Conservation (phyloP, 1,140 invertebrate genomes). For the Dendroctonus valens region DNA sequence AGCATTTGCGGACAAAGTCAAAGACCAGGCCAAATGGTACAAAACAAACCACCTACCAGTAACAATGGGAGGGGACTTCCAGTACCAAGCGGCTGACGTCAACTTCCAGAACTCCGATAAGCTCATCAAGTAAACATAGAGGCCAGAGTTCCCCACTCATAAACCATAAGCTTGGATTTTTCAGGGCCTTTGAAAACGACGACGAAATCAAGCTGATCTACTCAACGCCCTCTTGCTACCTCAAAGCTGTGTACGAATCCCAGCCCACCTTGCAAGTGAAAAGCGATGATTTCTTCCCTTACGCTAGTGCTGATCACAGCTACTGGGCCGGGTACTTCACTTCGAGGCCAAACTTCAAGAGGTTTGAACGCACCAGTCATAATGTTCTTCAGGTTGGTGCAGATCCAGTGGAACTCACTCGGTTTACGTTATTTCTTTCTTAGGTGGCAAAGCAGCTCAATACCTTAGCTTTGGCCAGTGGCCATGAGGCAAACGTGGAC, state of each 20-base stretch:
- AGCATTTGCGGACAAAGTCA: slow-evolving; percentile 14
- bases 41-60: slow-evolving; percentile 43
- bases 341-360: slow-evolving; percentile 68
- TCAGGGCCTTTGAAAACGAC: slow-evolving; percentile 58
- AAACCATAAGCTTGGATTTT: slow-evolving; percentile 36
- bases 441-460: slow-evolving; percentile 35
- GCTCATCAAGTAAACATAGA: slow-evolving; percentile 62
- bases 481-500: slow-evolving; percentile 39
- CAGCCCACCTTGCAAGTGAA: slow-evolving; percentile 56
- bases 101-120: slow-evolving; percentile 72
- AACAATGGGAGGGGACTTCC: slow-evolving; percentile 48
- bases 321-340: slow-evolving; percentile 87
- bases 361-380: slow-evolving; percentile 61
- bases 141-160: slow-evolving; percentile 1
- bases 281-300: slow-evolving; percentile 74
- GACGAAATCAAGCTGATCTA: slow-evolving; percentile 70
- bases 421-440: slow-evolving; percentile 5
- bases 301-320: slow-evolving; percentile 65
- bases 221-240: slow-evolving; percentile 75
- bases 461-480: slow-evolving; percentile 10
- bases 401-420: background rate
- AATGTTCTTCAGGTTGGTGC: slow-evolving; percentile 62
- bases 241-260: slow-evolving; percentile 59
- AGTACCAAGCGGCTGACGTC: slow-evolving; percentile 58
- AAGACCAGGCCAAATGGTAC: slow-evolving; percentile 32